phyloP scores from a whole-genome alignment of 2,888 invertebrate species.

The Caradrina clavipalpis region DNA sequence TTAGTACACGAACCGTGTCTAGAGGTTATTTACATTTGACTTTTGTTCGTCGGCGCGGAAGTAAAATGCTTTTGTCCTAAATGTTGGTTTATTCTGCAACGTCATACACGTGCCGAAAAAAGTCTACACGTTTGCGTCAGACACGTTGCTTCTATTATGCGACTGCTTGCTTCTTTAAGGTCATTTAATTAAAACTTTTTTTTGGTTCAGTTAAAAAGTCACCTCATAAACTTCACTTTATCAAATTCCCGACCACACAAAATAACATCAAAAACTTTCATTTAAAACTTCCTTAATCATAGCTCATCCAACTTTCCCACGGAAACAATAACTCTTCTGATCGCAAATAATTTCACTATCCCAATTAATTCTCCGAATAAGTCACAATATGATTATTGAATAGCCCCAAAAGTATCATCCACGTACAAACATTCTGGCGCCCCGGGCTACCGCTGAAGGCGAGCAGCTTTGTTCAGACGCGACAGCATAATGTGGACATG shows the following conservation, averaged over 20 bases:
- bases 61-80: slow-evolving; percentile 85
- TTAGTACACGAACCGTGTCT: slow-evolving; percentile 76
- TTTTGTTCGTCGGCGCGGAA: slow-evolving; percentile 87
- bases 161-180: not conserved
- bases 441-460: slow-evolving; percentile 82
- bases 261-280: not conserved
- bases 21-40: slow-evolving; percentile 90
- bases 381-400: slow-evolving; percentile 73
- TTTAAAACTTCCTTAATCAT: not conserved
- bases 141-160: not conserved
- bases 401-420: slow-evolving; percentile 76
- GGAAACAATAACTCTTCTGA: slow-evolving; percentile 26
- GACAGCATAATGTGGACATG: slow-evolving; percentile 78
- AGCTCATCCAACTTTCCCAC: not conserved
- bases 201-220: not conserved
- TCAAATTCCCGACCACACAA: not conserved
- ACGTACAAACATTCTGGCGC: slow-evolving; percentile 79
- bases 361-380: slow-evolving; percentile 38
- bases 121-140: slow-evolving; percentile 34
- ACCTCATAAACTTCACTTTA: not conserved
- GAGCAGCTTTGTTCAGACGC: slow-evolving; percentile 72
- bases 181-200: not conserved
- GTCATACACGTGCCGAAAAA: slow-evolving; percentile 41
- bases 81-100: slow-evolving; percentile 71
- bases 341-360: slow-evolving; percentile 29